Conservation (phyloP, 2,113 vertebrate species). For the Pomatostomus ruficeps region DNA sequence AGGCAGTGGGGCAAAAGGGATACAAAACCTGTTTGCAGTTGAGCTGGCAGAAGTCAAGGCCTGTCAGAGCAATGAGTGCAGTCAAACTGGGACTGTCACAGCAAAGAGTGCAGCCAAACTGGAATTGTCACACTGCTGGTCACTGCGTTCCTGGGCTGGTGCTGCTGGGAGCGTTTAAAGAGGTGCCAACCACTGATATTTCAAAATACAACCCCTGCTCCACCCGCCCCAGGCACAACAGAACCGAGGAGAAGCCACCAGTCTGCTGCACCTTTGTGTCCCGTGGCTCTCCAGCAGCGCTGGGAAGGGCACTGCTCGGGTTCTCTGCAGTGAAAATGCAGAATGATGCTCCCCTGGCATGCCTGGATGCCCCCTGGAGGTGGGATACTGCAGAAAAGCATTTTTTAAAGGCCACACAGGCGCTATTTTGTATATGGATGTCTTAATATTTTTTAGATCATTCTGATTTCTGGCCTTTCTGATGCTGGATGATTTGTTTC, state of each 20-base stretch:
- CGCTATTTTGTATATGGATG: not conserved
- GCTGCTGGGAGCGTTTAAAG: slow-evolving; percentile 23
- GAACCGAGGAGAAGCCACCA: accelerated
- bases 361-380: accelerated
- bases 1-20: slow-evolving; percentile 18
- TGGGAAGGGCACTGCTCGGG: not conserved
- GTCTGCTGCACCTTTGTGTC: not conserved
- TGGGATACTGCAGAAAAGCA: not conserved
- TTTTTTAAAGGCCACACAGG: not conserved
- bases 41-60: slow-evolving; percentile 45
- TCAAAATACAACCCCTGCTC: not conserved
- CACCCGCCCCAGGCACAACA: not conserved
- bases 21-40: slow-evolving; percentile 14
- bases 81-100: slow-evolving; percentile 40
- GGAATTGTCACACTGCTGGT: slow-evolving; percentile 39
- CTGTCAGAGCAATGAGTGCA: slow-evolving; percentile 49
- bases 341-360: accelerated
- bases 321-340: not conserved
- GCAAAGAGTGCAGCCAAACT: slow-evolving; percentile 33
- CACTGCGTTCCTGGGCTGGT: not conserved
- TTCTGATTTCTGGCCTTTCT: not conserved
- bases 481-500: not conserved
- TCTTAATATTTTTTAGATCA: not conserved
- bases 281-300: not conserved
- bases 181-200: not conserved